Evolutionary conservation across 2,113 vertebrate species (phyloP).

Genomic region (Sigmodon hispidus): DNA sequence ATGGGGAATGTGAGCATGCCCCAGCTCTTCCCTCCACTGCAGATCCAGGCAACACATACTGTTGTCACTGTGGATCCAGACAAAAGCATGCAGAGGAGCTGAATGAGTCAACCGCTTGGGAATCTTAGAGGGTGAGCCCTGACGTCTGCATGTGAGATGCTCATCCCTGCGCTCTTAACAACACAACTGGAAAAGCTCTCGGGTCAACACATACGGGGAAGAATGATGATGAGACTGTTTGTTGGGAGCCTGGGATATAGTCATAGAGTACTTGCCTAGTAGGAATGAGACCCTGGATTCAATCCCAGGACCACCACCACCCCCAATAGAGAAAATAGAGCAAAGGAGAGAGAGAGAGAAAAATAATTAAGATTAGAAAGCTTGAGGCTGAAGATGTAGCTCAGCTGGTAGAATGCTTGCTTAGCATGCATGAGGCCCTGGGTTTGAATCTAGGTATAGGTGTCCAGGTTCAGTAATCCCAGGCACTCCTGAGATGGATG

Average conservation of each 20-base stretch:
- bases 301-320: neutral
- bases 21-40: neutral
- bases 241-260: neutral
- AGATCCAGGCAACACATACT: neutral
- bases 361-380: neutral
- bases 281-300: neutral
- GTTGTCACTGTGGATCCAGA: neutral
- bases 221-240: no score
- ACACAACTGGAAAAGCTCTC: neutral
- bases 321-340: no score
- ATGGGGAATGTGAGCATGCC: rapidly evolving
- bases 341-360: neutral
- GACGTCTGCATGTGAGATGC: neutral
- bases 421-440: neutral
- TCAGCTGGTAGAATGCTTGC: no score
- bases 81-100: rapidly evolving
- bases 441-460: no score
- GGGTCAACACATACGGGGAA: neutral
- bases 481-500: no score
- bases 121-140: neutral
- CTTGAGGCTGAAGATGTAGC: neutral
- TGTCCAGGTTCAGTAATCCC: no score
- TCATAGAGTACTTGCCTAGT: no score
- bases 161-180: neutral
- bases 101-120: neutral